Percentiles rank a stretch among this genome's conserved stretches.
phyloP scores from a whole-genome alignment of 2,113 vertebrate genomes.

The Pseudorasbora parva region DNA sequence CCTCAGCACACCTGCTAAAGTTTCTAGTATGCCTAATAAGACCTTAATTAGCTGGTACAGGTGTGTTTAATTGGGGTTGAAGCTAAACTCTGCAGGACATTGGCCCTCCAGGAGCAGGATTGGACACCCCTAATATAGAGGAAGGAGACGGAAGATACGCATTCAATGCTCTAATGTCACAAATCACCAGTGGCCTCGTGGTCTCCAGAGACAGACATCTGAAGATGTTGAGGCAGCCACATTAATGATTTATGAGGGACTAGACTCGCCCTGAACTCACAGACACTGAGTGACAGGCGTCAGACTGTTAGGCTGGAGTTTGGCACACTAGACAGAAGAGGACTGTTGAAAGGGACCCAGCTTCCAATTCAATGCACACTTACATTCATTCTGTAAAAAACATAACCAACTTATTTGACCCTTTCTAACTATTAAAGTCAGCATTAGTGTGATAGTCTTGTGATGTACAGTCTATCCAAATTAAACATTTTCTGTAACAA shows the following conservation, averaged over 20 bases:
- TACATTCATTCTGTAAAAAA: neutral
- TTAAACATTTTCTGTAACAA: too few relatives aligned
- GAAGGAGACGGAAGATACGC: neutral
- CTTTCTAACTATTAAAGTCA: too few relatives aligned
- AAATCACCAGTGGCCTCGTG: neutral
- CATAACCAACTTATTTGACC: too few relatives aligned
- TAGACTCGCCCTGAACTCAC: conserved; percentile 17
- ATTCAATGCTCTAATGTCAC: neutral
- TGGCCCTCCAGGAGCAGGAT: too few relatives aligned
- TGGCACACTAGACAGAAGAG: neutral
- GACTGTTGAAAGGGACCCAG: neutral
- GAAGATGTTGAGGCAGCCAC: neutral
- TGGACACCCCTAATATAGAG: too few relatives aligned
- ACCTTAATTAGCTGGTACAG: too few relatives aligned
- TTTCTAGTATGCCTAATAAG: too few relatives aligned
- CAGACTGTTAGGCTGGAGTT: neutral
- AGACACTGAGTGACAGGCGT: conserved; percentile 32
- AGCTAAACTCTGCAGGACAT: too few relatives aligned
- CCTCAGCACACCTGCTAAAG: too few relatives aligned
- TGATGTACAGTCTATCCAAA: too few relatives aligned
- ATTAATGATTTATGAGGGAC: conserved; percentile 50
- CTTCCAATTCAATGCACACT: neutral
- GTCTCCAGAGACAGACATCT: conserved; percentile 22
- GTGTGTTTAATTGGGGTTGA: too few relatives aligned
- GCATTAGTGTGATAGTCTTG: too few relatives aligned